Conservation (phyloP, 2,113 vertebrate species). For the Microcebus jonahi region DNA sequence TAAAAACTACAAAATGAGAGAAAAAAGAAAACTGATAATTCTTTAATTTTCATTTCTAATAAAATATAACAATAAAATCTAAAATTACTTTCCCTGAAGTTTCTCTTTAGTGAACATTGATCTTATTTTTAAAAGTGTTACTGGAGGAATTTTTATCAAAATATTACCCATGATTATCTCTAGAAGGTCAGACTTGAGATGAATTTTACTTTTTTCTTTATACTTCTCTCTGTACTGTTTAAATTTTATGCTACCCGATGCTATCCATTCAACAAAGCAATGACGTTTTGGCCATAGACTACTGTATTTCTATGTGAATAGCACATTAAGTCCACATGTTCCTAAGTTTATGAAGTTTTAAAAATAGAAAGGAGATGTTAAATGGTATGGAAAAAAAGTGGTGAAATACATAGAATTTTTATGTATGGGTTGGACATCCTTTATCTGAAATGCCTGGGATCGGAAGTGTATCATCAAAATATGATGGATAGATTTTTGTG, state of each 20-base stretch:
- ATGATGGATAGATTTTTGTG: too few species aligned
- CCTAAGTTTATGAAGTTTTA: neutral
- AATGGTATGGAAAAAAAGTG: neutral
- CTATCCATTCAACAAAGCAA: neutral
- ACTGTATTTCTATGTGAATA: neutral
- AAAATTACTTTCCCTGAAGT: slow-evolving; percentile 41
- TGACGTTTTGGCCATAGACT: neutral
- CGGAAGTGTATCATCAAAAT: neutral
- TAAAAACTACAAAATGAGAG: slow-evolving; percentile 17
- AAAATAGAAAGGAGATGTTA: neutral
- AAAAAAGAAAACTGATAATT: neutral
- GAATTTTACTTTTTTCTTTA: slow-evolving; percentile 25
- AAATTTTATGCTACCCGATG: neutral
- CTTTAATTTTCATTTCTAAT: neutral
- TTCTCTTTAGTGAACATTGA: neutral
- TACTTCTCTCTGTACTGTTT: neutral
- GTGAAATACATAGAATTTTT: neutral
- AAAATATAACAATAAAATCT: slow-evolving; percentile 45
- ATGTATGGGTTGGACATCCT: neutral
- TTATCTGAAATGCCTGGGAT: neutral
- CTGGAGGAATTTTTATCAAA: neutral
- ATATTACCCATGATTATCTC: neutral
- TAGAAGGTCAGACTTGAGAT: neutral
- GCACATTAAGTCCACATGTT: neutral
- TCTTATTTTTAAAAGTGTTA: slow-evolving; percentile 36